Conservation (phyloP, 1,140 invertebrate genomes). For the Nylanderia fulva region DNA sequence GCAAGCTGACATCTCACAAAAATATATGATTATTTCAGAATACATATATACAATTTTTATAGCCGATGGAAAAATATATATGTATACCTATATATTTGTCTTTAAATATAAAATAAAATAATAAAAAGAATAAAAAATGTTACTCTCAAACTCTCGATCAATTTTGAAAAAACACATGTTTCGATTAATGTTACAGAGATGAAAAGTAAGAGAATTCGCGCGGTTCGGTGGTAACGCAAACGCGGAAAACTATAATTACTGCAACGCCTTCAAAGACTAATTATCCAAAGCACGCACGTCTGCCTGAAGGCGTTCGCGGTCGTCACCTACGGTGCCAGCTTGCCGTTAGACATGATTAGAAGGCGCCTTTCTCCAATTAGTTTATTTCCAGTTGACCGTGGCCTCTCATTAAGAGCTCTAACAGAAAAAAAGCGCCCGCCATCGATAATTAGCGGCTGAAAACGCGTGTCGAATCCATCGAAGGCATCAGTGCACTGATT, state of each 20-base stretch:
- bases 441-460: slow-evolving; percentile 61
- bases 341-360: slow-evolving; percentile 68
- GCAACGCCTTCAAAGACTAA: slow-evolving; percentile 70
- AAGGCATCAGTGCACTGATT: slow-evolving; percentile 27
- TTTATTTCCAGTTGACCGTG: slow-evolving; percentile 64
- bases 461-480: slow-evolving; percentile 67
- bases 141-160: too few species aligned
- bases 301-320: slow-evolving; percentile 22
- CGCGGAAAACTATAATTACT: slow-evolving; percentile 70
- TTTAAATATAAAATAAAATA: not conserved
- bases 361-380: slow-evolving; percentile 77
- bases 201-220: slow-evolving; percentile 60
- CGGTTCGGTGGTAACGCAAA: slow-evolving; percentile 23
- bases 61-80: not conserved
- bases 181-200: not conserved
- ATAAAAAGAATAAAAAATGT: too few species aligned
- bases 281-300: slow-evolving; percentile 67
- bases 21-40: not conserved
- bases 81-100: not conserved
- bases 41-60: not conserved
- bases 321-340: slow-evolving; percentile 69
- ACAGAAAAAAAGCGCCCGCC: slow-evolving; percentile 50
- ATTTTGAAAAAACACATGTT: slow-evolving; percentile 6
- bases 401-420: slow-evolving; percentile 73
- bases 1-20: not conserved